Base-by-base conservation (phyloP, 2,113 vertebrate species). In the Corynorhinus townsendii region DNA sequence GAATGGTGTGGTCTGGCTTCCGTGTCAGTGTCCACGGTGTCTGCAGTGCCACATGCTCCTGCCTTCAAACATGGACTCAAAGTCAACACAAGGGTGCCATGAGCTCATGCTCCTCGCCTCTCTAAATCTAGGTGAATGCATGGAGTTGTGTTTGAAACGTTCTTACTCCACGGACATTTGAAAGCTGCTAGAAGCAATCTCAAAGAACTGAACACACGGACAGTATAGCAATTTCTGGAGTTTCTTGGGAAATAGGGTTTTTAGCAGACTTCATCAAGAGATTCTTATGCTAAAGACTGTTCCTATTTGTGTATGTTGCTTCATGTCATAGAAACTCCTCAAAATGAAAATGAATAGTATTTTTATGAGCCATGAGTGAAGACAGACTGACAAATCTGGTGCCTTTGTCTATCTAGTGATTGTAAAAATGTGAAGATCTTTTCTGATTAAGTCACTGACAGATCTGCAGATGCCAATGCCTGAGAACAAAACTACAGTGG, bases 71-170 rank as follows among this genome's bases (percentile, higher is more conserved):
- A 22, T 0, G 47, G 43, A 6, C 43, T 38, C 43, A 0, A 2
- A 47, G 22, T 2, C 7, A 54, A 15, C 15, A 30, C n/a, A 0
- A 5, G 35, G 2, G 38, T 7, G 10, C 17, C 0, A n/a, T 0
- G 73, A 8, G 16, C 38, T 2, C 0, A 11, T 0, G 3, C 8
- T 52, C 40, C 22, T 1, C 0, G 5, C 4, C 2, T 10, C 56
- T 5, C 14, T 3, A 5, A 0, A 3, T 11, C 83, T 10, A 3
- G 0, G 22, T 3, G 64, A 33, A 4, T 10, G 3, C 5, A 17
- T 1, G 22, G 40, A 3, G 19, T 0, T 4, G 33, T 14, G 20
- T 35, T 17, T 19, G 0, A 66, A 4, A 26, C 5, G 15, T 4
- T 35, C 28, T 35, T 26, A 5, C 35, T 20, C 35, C 26, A 35